A percentile compares a stretch with the other conserved stretches of the same genome.
Conservation (phyloP, 2,113 vertebrate species). For the Apodemus speciosus region DNA sequence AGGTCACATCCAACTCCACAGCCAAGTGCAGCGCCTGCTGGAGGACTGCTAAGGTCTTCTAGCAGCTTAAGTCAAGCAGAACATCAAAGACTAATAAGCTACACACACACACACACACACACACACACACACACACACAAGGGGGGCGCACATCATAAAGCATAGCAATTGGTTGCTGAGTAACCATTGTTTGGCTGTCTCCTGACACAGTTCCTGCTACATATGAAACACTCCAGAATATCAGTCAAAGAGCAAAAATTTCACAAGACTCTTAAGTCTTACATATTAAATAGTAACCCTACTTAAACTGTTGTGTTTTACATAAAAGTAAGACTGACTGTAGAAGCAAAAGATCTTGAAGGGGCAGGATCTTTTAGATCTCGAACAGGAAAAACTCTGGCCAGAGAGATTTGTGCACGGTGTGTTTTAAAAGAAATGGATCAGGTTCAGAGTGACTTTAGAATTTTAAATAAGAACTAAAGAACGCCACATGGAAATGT, state of each 20-base stretch:
- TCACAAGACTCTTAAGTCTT: constrained; percentile 18
- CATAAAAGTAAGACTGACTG: neutral
- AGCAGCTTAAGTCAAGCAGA: neutral
- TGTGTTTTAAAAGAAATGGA: constrained; percentile 7
- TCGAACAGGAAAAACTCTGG: no score
- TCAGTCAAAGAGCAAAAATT: constrained; percentile 12
- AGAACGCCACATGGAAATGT: neutral
- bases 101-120: neutral
- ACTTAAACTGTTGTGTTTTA: neutral
- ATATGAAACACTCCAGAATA: neutral
- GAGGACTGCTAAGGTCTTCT: neutral
- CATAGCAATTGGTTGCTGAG: neutral
- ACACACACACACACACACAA: neutral
- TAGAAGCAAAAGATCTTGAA: neutral
- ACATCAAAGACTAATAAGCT: neutral
- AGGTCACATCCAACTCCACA: neutral
- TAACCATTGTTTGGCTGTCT: neutral
- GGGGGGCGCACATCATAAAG: neutral
- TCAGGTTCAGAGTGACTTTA: neutral
- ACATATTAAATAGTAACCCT: neutral
- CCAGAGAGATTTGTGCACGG: no score
- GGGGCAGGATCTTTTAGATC: neutral
- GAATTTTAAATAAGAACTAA: neutral
- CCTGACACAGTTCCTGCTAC: neutral
- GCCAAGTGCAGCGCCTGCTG: neutral